Base-by-base conservation (phyloP, 2,888 invertebrate genomes). In the Microplitis deprimator region DNA sequence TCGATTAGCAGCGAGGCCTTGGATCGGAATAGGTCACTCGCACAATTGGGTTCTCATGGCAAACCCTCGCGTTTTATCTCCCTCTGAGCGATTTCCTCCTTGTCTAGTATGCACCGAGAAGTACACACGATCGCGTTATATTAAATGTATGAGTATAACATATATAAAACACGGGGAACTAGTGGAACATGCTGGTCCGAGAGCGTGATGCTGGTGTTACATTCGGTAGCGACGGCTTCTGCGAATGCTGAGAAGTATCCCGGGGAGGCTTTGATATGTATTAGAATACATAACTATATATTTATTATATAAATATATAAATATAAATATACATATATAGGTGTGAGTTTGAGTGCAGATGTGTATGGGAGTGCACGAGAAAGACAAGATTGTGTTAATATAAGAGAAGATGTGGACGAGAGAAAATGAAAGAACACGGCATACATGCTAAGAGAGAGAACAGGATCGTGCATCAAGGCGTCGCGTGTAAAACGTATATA, bases 21-120 rank as follows among this genome's bases (percentile, higher is more conserved):
- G 81, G 80, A 65, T 76, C 71, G 72, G 61, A 81, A 81, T 81
- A 82, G 82, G 81, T 81, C 81, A 81, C 80, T 78, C 76, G 79
- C 79, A 78, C 81, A 78, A 81, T 80, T 81, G 79, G 82, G 79
- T 82, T 81, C 81, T 82, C 80, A 82, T 79, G 76, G 78, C 61
- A 68, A 67, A 77, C 39, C 74, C 73, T 69, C 13, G 38, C 13
- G 20, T 61, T 38, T 40, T n/a, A 62, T 72, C 16, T 38, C 7
- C 13, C 17, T 72, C 29, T 68, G 17, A 17, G 17, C 16, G 29
- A 50, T 70, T 68, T 13, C 69, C 50, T 50, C 50, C 13, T 50
- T 50, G 8, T 50, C 8, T 50, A 8, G 50, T 13, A 50, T 50
- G 13, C 17, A 41, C 39, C 74, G 59, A 59, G 50, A 70, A 60